A percentile compares a stretch with the other conserved stretches of the same genome.
Conservation (phyloP, 2,888 invertebrate species). For the Brenthis hecate region DNA sequence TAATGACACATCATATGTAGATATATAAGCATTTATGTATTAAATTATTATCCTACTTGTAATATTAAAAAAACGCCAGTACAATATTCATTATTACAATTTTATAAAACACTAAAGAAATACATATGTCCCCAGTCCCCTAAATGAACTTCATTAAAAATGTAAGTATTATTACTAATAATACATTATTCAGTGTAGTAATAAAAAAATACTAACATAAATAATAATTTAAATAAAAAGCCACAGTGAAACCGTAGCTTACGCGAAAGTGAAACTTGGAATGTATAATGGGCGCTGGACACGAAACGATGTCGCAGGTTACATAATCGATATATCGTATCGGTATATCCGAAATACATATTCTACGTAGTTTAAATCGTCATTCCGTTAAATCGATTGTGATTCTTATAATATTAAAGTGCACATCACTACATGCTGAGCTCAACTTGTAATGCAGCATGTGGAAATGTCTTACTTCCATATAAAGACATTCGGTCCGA, state of each 20-base stretch:
- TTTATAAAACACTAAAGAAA: too few relatives aligned
- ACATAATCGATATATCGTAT: slow-evolving; percentile 54
- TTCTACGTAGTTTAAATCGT: slow-evolving; percentile 57
- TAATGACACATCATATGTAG: too few relatives aligned
- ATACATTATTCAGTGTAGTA: background rate
- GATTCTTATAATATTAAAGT: slow-evolving; percentile 23
- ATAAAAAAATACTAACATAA: slow-evolving; percentile 23
- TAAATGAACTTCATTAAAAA: too few relatives aligned
- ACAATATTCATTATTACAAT: too few relatives aligned
- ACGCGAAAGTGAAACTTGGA: slow-evolving; percentile 76
- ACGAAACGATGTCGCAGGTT: slow-evolving; percentile 60
- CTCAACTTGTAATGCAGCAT: slow-evolving; percentile 17
- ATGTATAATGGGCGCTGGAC: slow-evolving; percentile 53
- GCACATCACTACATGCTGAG: slow-evolving; percentile 23
- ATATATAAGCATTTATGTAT: too few relatives aligned
- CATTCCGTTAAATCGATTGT: slow-evolving; percentile 43
- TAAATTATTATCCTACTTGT: too few relatives aligned
- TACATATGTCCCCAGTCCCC: too few relatives aligned
- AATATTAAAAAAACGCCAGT: too few relatives aligned
- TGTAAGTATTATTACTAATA: background rate
- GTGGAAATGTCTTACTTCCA: slow-evolving; percentile 27
- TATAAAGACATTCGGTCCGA: slow-evolving; percentile 37
- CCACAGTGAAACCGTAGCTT: slow-evolving; percentile 64
- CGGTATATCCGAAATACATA: slow-evolving; percentile 47
- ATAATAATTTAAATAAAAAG: slow-evolving; percentile 38